Base-by-base conservation (phyloP, 2,797 vertebrate genomes). In the Lycodopsis pacificus region DNA sequence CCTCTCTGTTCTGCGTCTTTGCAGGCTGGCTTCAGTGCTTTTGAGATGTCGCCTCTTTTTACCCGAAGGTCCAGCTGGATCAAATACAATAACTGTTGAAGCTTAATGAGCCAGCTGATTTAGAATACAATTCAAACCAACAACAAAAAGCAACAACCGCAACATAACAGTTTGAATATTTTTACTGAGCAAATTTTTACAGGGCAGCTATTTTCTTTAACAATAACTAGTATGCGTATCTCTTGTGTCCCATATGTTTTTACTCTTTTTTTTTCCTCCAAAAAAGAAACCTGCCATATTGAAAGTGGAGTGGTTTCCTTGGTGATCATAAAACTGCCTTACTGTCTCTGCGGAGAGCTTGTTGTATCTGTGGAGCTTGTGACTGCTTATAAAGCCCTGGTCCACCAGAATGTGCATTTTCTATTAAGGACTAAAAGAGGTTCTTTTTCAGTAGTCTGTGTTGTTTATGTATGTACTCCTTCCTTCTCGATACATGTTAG, bases 1-100 rank as follows among this genome's bases (percentile, higher is more conserved):
- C 80, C 87, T 90, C 79, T 91, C 79, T 91, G 86, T 79, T 91
- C 86, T 90, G 91, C 88, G 88, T 91, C 86, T 84, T 90, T 92
- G 90, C 90, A 90, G 90, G 84, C 85, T 88, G 87, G 96, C 96
- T 97, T 96, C 96, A 96, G 94, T 87, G 96, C 95, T 95, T 96
- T 97, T 94, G 95, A 96, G 96, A 97, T 94, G 95, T 96, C 92
- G 95, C 94, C 96, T 95, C 95, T 97, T 97, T 93, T 91, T 96
- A 96, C 96, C 96, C 95, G 94, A 93, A 96, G 95, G 96, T 97
- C 96, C 95, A 94, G 93, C 84, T 94, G 96, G 96, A 95, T 95
- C 91, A 77, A 48, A 89, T 95, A 96, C 95, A 96, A 97, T 96
- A 97, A 96, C 95, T 97, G 96, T 97, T 97, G 95, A 96, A 96